Evolutionary conservation across 2,113 vertebrate species (phyloP).

Genomic region (Clarias batrachus): DNA sequence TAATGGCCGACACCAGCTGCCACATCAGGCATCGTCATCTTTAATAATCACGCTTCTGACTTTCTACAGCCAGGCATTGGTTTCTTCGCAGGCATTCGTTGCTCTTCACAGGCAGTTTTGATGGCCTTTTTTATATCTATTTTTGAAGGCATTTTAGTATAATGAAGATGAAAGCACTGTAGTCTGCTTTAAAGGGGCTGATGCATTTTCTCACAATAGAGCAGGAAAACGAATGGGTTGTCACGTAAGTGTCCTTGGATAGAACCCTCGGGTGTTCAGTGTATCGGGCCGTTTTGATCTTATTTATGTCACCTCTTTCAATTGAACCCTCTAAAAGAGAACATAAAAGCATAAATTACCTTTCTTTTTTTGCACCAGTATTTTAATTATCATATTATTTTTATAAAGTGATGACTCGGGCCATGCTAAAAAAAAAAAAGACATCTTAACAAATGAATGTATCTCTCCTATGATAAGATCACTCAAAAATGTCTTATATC

Average conservation of each 20-base stretch:
- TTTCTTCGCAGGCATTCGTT: not conserved
- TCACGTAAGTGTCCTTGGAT: constrained; percentile 14
- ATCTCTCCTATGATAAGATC: not conserved
- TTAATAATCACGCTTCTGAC: constrained; percentile 12
- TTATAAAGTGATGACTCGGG: not conserved
- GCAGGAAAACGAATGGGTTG: not conserved
- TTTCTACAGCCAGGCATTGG: constrained; percentile 11
- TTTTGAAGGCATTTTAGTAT: constrained; percentile 8
- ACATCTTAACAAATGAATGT: not conserved
- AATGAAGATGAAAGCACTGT: constrained; percentile 8
- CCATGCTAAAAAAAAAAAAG: not conserved
- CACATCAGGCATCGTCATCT: not conserved
- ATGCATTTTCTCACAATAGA: constrained; percentile 7
- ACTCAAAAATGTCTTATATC: not conserved
- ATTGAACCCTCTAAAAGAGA: not conserved
- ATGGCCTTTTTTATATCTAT: not conserved
- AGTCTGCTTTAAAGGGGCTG: constrained; percentile 11
- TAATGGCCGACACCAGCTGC: not conserved
- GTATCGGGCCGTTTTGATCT: not conserved
- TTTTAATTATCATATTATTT: constrained; percentile 9
- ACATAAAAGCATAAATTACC: not conserved
- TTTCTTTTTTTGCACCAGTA: not conserved
- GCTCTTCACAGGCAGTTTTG: not conserved
- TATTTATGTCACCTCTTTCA: constrained; percentile 24
- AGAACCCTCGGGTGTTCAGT: not conserved